These are phyloP conservation scores for Cyanoderma ruficeps DNA, from an alignment of 2,113 vertebrate species.

Conservation along the genomic window DNA sequence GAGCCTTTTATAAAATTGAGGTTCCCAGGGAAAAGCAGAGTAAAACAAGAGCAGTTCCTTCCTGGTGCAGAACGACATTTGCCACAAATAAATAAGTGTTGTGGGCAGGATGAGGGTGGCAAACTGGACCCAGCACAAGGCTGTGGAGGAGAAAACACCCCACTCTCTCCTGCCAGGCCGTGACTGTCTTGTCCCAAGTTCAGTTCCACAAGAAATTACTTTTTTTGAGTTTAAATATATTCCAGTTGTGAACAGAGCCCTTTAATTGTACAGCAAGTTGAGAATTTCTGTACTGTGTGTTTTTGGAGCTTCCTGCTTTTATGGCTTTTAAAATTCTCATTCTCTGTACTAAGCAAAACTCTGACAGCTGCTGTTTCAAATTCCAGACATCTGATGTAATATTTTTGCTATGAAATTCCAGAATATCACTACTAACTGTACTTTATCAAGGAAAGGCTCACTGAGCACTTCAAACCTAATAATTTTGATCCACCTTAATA, in stretches of 20 bases:
- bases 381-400: background rate
- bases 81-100: background rate
- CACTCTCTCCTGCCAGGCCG: rapidly evolving
- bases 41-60: background rate
- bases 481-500: background rate
- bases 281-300: background rate
- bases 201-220: background rate
- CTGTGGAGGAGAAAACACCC: background rate
- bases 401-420: slow-evolving; percentile 16
- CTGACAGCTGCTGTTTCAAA: background rate
- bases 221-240: background rate
- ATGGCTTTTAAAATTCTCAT: background rate
- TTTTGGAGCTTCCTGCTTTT: background rate
- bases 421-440: background rate
- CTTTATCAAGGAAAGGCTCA: background rate
- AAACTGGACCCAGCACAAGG: background rate
- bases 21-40: background rate
- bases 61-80: background rate
- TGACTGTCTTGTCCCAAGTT: background rate
- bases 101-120: background rate
- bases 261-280: background rate
- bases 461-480: background rate
- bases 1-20: background rate
- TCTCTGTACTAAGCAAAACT: background rate
- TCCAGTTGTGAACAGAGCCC: background rate